phyloP scores from a whole-genome alignment of 2,113 vertebrate genomes.

The human region GRCh38 chr12:103377501-103378000 shows the following conservation, averaged over 20 bases:
- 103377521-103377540: background rate
- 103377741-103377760: background rate
- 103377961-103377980: background rate
- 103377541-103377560: background rate
- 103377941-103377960: background rate
- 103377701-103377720: background rate
- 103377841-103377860: background rate
- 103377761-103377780: background rate
- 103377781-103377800: background rate
- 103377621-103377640: background rate
- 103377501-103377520: background rate
- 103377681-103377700: accelerated
- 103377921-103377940: background rate
- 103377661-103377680: background rate
- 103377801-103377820: background rate
- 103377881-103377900: background rate
- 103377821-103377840: background rate
- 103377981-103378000: background rate
- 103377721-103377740: background rate
- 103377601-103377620: background rate
- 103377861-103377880: background rate
- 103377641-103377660: background rate
- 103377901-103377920: background rate
- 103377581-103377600: background rate
- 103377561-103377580: background rate